Evolutionary conservation across 2,888 invertebrate species (phyloP).

Genomic region (Entomobrya proxima): DNA sequence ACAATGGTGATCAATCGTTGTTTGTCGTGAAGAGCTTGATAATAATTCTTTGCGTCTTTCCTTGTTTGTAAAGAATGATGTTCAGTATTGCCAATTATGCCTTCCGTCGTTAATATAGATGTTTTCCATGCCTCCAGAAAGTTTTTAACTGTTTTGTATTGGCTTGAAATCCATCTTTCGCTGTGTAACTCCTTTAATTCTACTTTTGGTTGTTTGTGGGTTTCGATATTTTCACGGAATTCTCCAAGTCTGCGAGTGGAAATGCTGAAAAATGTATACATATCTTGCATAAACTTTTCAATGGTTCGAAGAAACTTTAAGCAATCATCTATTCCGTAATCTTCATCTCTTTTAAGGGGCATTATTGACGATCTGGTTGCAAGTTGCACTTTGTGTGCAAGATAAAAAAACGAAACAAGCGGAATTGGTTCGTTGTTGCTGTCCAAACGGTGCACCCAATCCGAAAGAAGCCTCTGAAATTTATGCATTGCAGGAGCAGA

Average conservation of each 20-base stretch:
- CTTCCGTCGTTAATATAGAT: background rate
- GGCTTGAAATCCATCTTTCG: background rate
- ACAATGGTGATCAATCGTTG: background rate
- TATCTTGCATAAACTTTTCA: slow-evolving; percentile 9
- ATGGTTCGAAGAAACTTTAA: background rate
- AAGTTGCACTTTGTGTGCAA: slow-evolving; percentile 8
- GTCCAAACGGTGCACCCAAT: no score
- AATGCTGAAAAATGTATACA: background rate
- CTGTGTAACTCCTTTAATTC: background rate
- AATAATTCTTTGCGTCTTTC: background rate
- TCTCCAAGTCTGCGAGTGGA: background rate
- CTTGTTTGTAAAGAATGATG: background rate
- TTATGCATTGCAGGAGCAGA: no score
- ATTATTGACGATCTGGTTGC: background rate
- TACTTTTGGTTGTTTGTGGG: background rate
- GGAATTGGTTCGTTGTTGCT: no score
- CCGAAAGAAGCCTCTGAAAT: no score
- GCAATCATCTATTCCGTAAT: background rate
- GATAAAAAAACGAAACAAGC: no score
- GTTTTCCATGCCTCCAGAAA: background rate
- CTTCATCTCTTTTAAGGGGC: background rate
- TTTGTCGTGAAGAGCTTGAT: background rate
- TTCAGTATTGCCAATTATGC: background rate
- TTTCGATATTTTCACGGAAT: background rate
- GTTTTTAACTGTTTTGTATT: background rate